These are phyloP conservation scores for Sphenopsis melanotis DNA, from an alignment of 2,797 vertebrate species.

Conservation along the genomic window DNA sequence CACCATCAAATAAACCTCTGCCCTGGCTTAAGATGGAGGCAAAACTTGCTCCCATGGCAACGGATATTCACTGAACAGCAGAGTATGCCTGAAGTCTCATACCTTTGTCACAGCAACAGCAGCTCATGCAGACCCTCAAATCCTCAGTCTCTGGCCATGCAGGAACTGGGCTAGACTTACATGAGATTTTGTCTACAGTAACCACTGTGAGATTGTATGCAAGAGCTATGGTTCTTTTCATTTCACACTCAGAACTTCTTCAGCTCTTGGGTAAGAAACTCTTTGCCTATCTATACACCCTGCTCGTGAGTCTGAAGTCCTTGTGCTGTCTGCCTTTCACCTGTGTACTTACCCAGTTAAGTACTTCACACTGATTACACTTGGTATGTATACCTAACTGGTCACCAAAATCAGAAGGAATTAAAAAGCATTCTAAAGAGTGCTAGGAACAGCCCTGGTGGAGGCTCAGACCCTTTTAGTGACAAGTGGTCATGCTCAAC, in stretches of 20 bases:
- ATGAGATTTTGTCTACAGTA: background rate
- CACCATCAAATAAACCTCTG: background rate
- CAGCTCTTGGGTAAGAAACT: background rate
- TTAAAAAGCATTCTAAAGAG: background rate
- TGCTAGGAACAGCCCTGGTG: background rate
- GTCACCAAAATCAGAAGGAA: background rate
- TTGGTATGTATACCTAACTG: background rate
- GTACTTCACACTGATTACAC: background rate
- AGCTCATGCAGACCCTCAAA: background rate
- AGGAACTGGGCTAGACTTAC: background rate
- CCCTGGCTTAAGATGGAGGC: background rate
- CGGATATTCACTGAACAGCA: background rate
- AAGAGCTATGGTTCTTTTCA: background rate
- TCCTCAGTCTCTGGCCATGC: background rate
- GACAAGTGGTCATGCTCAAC: background rate
- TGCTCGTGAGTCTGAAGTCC: background rate
- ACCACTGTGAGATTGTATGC: accelerated
- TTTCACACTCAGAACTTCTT: background rate
- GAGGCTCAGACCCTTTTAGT: background rate
- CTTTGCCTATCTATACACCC: background rate
- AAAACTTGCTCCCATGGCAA: constrained; percentile 14
- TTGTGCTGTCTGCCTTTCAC: background rate
- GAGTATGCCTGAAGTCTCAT: background rate
- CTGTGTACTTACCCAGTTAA: background rate
- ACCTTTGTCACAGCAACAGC: background rate